Base-by-base conservation (phyloP, 1,140 invertebrate species). In the Heterodera carotae region DNA sequence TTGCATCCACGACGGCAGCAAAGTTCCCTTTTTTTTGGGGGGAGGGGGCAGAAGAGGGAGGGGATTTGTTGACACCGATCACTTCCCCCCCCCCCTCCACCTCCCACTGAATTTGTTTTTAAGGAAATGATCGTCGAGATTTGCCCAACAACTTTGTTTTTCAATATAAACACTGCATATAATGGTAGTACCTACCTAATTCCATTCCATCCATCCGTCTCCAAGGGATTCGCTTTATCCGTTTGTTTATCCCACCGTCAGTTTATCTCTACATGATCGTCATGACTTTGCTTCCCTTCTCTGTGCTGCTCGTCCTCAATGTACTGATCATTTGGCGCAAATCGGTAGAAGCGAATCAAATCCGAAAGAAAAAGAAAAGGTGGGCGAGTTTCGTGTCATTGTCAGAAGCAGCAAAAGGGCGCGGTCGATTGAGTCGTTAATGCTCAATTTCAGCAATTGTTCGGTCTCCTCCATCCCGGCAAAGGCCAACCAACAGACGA, bases 261-360 rank as follows among this genome's bases (percentile, higher is more conserved):
- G 85, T 87, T 25, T 87, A 86, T 67, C 77, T 86, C 71, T 86
- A 87, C 72, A 85, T 87, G 83, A 74, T 87, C 36, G 67, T 87
- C 31, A 86, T 86, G 85, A 86, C 85, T 12, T 73, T 86, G 56
- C 69, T 86, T 27, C 85, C 85, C 15, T 86, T 86, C 78, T 73
- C 87, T 39, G 81, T 88, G 53, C 71, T 86, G 15, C 77, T 86
- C 10, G 70, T 87, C 53, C 76, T 86, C 31, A 86, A 86, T 76
- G 78, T 82, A n/a, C 76, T 86, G 22, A 86, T 86, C 60, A 79
- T 86, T 5, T 43, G 80, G 25, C 56, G 80, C 36, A 80, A 86
- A 60, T 81, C 74, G 59, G 48, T 62, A 31, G 78, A 80, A 36
- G 60, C 78, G 36, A 72, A 48, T 48, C n/a, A 56, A 76, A 76